Evolutionary conservation across 2,113 vertebrate species (phyloP).

Genomic region (Oenanthe melanoleuca): DNA sequence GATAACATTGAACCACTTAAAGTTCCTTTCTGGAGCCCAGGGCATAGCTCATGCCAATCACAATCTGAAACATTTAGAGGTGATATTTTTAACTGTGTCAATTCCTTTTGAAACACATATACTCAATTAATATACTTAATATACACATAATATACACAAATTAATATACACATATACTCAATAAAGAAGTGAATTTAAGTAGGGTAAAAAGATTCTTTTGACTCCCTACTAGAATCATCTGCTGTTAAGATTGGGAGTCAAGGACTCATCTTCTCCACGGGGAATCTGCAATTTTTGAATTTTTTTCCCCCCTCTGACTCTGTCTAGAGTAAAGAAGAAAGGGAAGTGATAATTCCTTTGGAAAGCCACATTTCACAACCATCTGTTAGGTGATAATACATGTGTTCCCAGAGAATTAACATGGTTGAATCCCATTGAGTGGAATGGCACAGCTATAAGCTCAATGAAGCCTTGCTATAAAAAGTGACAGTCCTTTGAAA

Average conservation of each 20-base stretch:
- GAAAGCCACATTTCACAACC: slow-evolving; percentile 49
- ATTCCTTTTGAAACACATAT: neutral
- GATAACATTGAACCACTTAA: neutral
- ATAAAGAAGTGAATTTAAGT: neutral
- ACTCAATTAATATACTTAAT: too few relatives aligned
- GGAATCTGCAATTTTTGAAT: neutral
- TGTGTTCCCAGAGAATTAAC: slow-evolving; percentile 25
- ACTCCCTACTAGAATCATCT: neutral
- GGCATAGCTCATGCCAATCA: neutral
- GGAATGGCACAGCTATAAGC: neutral
- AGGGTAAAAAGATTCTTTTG: neutral
- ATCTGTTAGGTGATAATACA: slow-evolving; percentile 44
- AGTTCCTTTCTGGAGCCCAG: neutral
- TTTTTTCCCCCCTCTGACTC: neutral
- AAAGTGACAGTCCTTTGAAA: slow-evolving; percentile 8
- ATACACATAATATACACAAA: too few relatives aligned
- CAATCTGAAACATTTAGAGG: neutral
- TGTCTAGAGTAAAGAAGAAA: slow-evolving; percentile 5
- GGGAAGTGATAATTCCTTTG: slow-evolving; percentile 38
- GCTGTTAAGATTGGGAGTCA: neutral
- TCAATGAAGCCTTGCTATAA: neutral
- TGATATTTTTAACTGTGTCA: neutral
- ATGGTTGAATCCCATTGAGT: neutral
- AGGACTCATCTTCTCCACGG: neutral
- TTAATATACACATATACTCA: neutral